Conservation (phyloP, 2,113 vertebrate species). For the Cettia cetti region DNA sequence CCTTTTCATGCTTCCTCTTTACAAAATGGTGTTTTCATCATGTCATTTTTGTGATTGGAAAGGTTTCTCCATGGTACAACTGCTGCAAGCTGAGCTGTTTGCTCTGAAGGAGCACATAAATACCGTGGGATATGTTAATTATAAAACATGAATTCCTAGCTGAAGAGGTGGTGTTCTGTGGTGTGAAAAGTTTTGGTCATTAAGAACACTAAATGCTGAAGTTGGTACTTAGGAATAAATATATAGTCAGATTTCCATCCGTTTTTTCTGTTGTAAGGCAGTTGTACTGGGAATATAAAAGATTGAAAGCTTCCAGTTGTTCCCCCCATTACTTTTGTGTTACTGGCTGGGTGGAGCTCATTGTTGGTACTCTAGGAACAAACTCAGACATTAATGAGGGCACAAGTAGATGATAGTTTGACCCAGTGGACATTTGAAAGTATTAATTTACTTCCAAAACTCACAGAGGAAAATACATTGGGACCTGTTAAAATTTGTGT, state of each 20-base stretch:
- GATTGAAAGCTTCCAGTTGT: neutral
- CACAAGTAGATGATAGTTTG: conserved; percentile 32
- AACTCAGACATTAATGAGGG: conserved; percentile 27
- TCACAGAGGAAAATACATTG: neutral
- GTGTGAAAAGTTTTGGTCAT: neutral
- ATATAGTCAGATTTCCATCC: neutral
- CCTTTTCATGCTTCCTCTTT: neutral
- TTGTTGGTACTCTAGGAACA: conserved; percentile 48
- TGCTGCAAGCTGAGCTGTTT: neutral
- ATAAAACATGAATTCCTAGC: neutral
- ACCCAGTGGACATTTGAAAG: conserved; percentile 60
- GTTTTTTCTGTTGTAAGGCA: neutral
- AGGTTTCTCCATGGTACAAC: neutral
- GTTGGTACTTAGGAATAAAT: neutral
- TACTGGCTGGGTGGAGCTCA: conserved; percentile 33
- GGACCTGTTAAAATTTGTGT: conserved; percentile 28
- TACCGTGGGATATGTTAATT: neutral
- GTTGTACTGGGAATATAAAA: neutral
- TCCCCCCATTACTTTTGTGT: neutral
- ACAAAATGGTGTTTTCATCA: neutral
- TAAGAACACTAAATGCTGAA: neutral
- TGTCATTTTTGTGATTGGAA: neutral
- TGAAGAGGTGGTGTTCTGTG: neutral
- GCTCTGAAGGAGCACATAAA: neutral
- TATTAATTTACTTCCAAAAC: conserved; percentile 63